Percentiles rank a stretch among this genome's conserved stretches.
These are phyloP conservation scores for Calcarius ornatus DNA, from an alignment of 2,113 vertebrate species.

Conservation along the genomic window DNA sequence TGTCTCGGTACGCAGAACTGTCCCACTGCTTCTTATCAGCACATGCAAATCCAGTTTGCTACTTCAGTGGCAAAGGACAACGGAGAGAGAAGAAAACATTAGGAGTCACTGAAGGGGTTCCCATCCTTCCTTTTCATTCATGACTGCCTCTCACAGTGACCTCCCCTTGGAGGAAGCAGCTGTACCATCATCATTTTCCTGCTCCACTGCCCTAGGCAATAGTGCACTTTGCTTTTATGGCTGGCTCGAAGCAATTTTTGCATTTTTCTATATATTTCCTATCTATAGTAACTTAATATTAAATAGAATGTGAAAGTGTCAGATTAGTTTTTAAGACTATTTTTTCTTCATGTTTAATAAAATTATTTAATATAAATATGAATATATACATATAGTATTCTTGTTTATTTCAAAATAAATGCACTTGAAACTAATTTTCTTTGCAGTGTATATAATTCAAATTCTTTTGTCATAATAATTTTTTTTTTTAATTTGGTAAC, in stretches of 20 bases:
- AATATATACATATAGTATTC: conserved; percentile 1
- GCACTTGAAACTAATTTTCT: conserved; percentile 3
- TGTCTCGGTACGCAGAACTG: background rate
- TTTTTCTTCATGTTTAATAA: conserved; percentile 50
- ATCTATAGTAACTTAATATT: background rate
- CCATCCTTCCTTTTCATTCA: background rate
- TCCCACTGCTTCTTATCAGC: conserved; percentile 17
- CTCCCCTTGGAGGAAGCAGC: background rate
- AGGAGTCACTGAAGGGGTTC: background rate
- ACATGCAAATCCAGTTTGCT: background rate
- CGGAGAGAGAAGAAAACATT: background rate
- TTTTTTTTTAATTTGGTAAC: background rate
- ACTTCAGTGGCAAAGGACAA: background rate
- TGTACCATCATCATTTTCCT: background rate
- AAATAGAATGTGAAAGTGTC: conserved; percentile 45
- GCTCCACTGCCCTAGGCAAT: background rate
- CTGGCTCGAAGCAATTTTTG: conserved; percentile 30
- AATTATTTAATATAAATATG: conserved; percentile 52
- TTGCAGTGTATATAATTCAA: background rate
- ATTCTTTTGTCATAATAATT: background rate
- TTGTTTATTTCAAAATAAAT: conserved; percentile 56
- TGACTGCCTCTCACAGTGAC: background rate
- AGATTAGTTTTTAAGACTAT: conserved; percentile 37
- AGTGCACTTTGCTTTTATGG: conserved; percentile 36
- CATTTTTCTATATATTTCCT: conserved; percentile 28